phyloP scores from a whole-genome alignment of 35 echinoderm and acorn worm species.

The Diadema setosum region DNA sequence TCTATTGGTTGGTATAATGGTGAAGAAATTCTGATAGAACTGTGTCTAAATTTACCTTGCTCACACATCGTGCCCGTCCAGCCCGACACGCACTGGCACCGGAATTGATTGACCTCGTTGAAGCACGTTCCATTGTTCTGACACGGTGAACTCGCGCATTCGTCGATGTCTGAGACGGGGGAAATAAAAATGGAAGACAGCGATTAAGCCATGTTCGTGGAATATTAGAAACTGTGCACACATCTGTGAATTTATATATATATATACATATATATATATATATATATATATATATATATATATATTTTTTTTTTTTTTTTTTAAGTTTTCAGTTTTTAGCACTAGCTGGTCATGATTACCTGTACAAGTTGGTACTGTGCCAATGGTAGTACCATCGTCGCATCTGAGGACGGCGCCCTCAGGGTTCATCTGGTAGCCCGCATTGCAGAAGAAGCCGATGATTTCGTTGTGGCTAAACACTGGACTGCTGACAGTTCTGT shows the following conservation, averaged over 20 bases:
- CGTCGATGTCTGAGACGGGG: neutral
- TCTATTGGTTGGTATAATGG: too few species aligned
- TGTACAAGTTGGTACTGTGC: constrained; percentile 23
- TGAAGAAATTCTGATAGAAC: too few species aligned
- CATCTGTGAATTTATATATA: too few species aligned
- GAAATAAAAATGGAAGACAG: neutral
- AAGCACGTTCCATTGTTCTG: constrained; percentile 58
- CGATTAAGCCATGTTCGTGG: too few species aligned
- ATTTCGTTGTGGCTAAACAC: constrained; percentile 24
- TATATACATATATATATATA: too few species aligned
- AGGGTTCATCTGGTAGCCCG: constrained; percentile 18
- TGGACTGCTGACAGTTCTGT: neutral
- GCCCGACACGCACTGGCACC: constrained; percentile 34
- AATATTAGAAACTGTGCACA: too few species aligned
- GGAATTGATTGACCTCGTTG: constrained; percentile 39
- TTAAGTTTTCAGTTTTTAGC: too few species aligned
- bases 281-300: too few species aligned
- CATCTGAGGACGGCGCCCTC: neutral
- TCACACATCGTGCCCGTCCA: constrained; percentile 55
- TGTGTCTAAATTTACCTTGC: constrained; percentile 45
- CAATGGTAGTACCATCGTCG: neutral
- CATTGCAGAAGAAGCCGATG: constrained; percentile 38
- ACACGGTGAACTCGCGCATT: constrained; percentile 38
- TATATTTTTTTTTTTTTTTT: too few species aligned
- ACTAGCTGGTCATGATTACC: too few species aligned